Evolutionary conservation across 2,888 invertebrate species (phyloP), one percentile per base, ranked within the genome.

Genomic region (Invenusta paracnida): DNA sequence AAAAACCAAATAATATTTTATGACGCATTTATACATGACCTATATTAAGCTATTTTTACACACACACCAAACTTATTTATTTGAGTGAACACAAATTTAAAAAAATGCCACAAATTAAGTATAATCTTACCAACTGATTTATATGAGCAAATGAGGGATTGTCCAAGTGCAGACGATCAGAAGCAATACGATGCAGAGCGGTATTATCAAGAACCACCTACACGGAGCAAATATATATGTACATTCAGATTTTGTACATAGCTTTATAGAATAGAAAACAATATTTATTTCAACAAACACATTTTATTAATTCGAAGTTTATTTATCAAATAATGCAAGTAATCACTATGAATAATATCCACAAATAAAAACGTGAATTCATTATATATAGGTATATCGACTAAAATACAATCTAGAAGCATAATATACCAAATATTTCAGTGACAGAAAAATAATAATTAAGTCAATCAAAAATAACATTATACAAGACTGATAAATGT

Each of bases 101-200:
- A n/a, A n/a, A n/a, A n/a, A n/a, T n/a, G n/a, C n/a, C n/a, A n/a
- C n/a, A n/a, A n/a, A 48, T 48, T 5, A 17, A 48, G 17, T 5
- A 48, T 5, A 17, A 17, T 17, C 48, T 85, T 88, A 93, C 98
- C 86, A 99, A 93, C 67, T 96, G 95, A 92, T 99, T 99, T 89
- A 99, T 98, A 92, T 99, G 97, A 27, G 96, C 94, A 90, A 98
- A 98, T 0, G 96, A 95, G 0, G 98, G 98, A 91, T 96, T 98
- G 91, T 96, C 95, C 89, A 98, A 96, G 89, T 96, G 97, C 30
- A 99, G 93, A 81, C 97, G 93, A 90, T 98, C 98, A 13, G 91
- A 91, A 30, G 92, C 92, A 81, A 93, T 92, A 87, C 92, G 90
- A 92, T 98, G 97, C 73, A 99, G 93, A 0, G 98, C 98, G 1